Evolutionary conservation across 2,113 vertebrate genomes (phyloP), one percentile per base, ranked within the genome.

Genomic region (Gopherus flavomarginatus): DNA sequence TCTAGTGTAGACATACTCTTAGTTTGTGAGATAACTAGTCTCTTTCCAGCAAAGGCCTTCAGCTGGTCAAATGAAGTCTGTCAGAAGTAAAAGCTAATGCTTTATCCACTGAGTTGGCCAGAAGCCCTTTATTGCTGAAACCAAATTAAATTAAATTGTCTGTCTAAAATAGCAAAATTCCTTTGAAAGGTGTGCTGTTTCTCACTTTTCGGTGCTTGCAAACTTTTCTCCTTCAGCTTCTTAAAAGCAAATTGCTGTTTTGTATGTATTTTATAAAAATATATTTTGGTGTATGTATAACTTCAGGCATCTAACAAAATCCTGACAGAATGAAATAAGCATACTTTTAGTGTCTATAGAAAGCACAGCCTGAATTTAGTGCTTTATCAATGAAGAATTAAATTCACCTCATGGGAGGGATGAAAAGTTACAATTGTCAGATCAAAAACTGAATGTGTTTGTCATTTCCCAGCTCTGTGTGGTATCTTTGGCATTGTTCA

Each of bases 401-500:
- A 83, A 65, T 91, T 57, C 59, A 79, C 44, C 90, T 90, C 6
- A 24, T n/a, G 69, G 12, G 88, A 88, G 83, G 84, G 75, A 72
- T 52, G 26, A 57, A 57, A 79, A 92, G 49, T 81, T 92, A 5
- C 29, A 53, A 80, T 93, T 96, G 90, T 78, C 50, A 14, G 79
- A 56, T 96, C 62, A 97, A 89, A 98, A 96, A 5, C 57, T 86
- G 89, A 97, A 57, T 49, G 4, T 83, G 6, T 94, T 94, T 95
- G 24, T 98, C 54, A 49, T 90, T 95, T 98, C 96, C 31, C 97
- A 99, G 99, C 97, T 99, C 93, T 99, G 99, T 93, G 99, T 99
- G 24, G 99, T 99, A 91, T 99, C 99, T 44, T 97, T 99, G 97
- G 99, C 99, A 0, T 98, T 99, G 85, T 99, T 99, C 98, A 99